Evolutionary conservation across 2,888 invertebrate genomes (phyloP), one percentile per base, ranked within the genome.

Genomic region (Troides helena): DNA sequence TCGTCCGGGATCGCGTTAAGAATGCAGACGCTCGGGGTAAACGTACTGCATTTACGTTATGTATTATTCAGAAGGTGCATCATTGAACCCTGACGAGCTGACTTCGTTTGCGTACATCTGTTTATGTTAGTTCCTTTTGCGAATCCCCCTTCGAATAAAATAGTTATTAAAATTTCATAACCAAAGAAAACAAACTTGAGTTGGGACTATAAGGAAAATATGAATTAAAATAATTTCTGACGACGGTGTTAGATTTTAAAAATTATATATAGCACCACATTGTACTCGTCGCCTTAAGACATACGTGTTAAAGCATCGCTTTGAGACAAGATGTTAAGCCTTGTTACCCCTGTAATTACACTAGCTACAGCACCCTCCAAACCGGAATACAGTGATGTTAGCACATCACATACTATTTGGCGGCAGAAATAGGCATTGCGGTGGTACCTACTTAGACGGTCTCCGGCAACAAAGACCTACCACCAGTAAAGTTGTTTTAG

Each of bases 1-100:
- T 67, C 75, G 76, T 71, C 72, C 73, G 75, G 74, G 75, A 78
- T 62, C 74, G 71, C 73, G 74, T 77, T 78, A 77, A 80, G 82
- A 80, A 87, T 84, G 83, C 88, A 88, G 89, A 86, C 89, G 81
- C 72, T 74, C 73, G 81, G 80, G 89, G 89, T 88, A 86, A 88
- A 88, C 74, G 89, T 77, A 83, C 89, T 85, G 74, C 72, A 76
- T 75, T 74, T 75, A 72, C 72, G 74, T 74, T 74, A 81, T 89
- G 81, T 79, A 85, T 90, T 83, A 90, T 91, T 85, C 85, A 88
- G 75, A 69, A 75, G 80, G 78, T 84, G 85, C 85, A 86, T 84
- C 85, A 86, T 84, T 87, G 84, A 86, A 84, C 83, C 80, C 76
- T 75, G 75, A 73, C 67, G 74, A 74, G 72, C 72, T 75, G 78